Percentiles rank a stretch among this genome's conserved stretches.
Conservation (phyloP, 2,888 invertebrate genomes). For the Lasioglossum figueresi region DNA sequence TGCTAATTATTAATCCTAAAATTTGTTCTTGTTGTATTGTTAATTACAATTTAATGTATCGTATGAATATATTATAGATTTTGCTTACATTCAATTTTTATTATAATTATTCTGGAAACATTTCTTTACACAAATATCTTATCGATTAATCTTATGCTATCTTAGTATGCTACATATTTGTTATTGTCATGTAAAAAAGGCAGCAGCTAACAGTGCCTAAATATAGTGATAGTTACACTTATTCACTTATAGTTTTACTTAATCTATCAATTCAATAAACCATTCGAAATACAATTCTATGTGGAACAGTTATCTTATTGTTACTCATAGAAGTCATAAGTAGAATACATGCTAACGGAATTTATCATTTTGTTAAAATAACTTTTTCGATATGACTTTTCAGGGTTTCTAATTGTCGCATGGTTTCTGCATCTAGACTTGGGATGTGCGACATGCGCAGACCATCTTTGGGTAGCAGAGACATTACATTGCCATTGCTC, state of each 20-base stretch:
- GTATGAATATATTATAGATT: not conserved
- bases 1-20: not conserved
- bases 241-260: not conserved
- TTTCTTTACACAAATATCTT: slow-evolving; percentile 3
- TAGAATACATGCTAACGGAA: slow-evolving; percentile 6
- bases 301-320: not conserved
- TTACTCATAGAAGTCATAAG: not conserved
- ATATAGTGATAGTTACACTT: slow-evolving; percentile 18
- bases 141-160: slow-evolving; percentile 12
- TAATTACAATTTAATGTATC: not conserved
- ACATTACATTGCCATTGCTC: slow-evolving; percentile 87
- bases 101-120: slow-evolving; percentile 27
- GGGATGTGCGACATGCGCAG: slow-evolving; percentile 84
- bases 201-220: not conserved
- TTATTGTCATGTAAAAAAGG: slow-evolving; percentile 11
- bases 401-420: slow-evolving; percentile 75
- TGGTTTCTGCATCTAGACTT: slow-evolving; percentile 79
- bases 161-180: slow-evolving; percentile 16
- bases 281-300: not conserved
- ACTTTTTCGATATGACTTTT: slow-evolving; percentile 78
- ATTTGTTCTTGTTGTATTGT: not conserved
- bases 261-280: slow-evolving; percentile 18
- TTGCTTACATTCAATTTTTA: slow-evolving; percentile 21
- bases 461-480: slow-evolving; percentile 86
- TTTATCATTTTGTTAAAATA: slow-evolving; percentile 52